These are phyloP conservation scores for Anas flavirostris DNA, from an alignment of 2,797 vertebrate genomes.

Conservation along the genomic window DNA sequence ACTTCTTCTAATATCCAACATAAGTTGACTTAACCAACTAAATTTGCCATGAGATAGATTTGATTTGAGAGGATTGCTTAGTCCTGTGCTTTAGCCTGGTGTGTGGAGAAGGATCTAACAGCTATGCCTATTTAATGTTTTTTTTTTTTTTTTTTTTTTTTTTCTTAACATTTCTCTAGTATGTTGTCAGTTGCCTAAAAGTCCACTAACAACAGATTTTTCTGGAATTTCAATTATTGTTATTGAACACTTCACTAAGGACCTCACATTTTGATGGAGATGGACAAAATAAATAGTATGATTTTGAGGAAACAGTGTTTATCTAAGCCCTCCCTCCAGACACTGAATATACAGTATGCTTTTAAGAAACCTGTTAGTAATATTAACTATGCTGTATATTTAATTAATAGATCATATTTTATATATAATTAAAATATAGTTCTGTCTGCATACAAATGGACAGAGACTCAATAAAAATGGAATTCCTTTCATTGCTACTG, in stretches of 20 bases:
- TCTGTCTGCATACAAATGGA: neutral
- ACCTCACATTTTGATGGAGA: neutral
- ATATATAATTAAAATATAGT: neutral
- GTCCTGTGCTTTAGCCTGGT: neutral
- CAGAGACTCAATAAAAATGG: neutral
- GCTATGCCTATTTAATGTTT: neutral
- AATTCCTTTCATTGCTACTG: neutral
- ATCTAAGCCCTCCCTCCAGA: neutral
- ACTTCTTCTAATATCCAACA: too few relatives aligned
- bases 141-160: neutral
- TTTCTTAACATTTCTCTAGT: neutral
- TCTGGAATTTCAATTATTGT: neutral
- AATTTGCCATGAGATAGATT: neutral
- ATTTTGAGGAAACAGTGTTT: neutral
- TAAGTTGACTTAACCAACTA: neutral
- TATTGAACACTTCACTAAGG: neutral
- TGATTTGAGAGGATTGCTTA: neutral
- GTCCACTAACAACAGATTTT: neutral
- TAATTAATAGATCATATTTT: neutral
- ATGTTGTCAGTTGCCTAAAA: neutral
- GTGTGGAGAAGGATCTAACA: neutral
- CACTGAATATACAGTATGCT: neutral
- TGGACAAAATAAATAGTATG: neutral
- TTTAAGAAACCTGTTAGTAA: neutral
- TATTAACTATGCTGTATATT: neutral